phyloP scores from a whole-genome alignment of 2,797 vertebrate genomes.

The Garrulus glandarius region DNA sequence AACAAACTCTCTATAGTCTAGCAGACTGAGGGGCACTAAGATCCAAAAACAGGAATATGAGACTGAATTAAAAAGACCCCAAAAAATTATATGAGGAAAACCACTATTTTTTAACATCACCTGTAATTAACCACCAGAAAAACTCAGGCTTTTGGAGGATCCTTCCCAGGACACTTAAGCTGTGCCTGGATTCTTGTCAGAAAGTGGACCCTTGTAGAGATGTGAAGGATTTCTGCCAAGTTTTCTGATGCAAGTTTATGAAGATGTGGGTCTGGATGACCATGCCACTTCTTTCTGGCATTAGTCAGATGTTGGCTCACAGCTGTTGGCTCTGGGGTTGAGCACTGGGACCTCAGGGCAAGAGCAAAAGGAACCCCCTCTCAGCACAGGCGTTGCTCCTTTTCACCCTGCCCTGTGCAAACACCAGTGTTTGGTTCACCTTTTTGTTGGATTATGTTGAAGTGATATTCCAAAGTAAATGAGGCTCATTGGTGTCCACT shows the following conservation, averaged over 20 bases:
- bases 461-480: not conserved
- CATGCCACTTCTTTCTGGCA: not conserved
- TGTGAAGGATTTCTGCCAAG: not conserved
- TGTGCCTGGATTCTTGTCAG: not conserved
- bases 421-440: not conserved
- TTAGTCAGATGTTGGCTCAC: not conserved
- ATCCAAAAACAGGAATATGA: not conserved
- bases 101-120: not conserved
- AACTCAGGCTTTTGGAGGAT: not conserved
- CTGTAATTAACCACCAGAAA: not conserved
- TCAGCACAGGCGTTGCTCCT: not conserved
- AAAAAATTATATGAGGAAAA: not conserved
- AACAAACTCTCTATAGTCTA: not conserved
- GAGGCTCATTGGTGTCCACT: not conserved
- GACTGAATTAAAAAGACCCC: accelerated
- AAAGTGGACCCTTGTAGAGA: not conserved
- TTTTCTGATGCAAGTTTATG: not conserved
- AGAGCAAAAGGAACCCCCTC: not conserved
- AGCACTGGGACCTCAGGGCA: not conserved
- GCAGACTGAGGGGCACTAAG: not conserved
- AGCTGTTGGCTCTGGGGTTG: not conserved
- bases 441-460: not conserved
- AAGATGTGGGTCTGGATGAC: not conserved
- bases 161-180: not conserved
- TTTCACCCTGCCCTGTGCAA: not conserved